phyloP scores from a whole-genome alignment of 92 coral and sea anemone genomes.

The Epizoanthus scotinus region DNA sequence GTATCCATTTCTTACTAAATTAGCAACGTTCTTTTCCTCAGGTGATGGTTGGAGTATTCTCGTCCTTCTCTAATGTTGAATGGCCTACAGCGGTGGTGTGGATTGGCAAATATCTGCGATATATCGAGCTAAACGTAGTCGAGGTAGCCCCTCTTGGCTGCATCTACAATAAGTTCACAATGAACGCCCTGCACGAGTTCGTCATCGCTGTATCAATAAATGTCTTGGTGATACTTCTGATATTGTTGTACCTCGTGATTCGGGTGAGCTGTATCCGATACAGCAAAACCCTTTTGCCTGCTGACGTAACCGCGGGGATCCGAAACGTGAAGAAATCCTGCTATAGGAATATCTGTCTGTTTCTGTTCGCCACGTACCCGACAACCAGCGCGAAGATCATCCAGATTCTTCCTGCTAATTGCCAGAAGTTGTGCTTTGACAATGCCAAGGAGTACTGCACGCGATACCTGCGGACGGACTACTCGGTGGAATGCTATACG shows the following conservation, averaged over 20 bases:
- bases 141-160: conserved; percentile 60
- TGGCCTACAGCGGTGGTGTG: conserved; percentile 62
- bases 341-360: conserved; percentile 49
- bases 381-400: conserved; percentile 54
- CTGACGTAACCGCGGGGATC: conserved; percentile 22
- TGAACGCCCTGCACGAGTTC: conserved; percentile 55
- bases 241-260: conserved; percentile 37
- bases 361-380: conserved; percentile 60
- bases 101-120: conserved; percentile 56
- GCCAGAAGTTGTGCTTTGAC: conserved; percentile 49
- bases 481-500: conserved; percentile 49
- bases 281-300: background rate
- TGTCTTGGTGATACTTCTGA: conserved; percentile 5
- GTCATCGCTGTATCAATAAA: conserved; percentile 37
- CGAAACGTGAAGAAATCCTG: conserved; percentile 37
- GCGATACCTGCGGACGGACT: conserved; percentile 46
- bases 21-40: background rate
- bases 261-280: conserved; percentile 28
- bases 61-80: conserved; percentile 51
- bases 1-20: no score
- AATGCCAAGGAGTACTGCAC: conserved; percentile 26
- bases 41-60: conserved; percentile 63
- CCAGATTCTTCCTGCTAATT: conserved; percentile 59
- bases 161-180: conserved; percentile 21
- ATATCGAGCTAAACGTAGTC: conserved; percentile 50